Base-by-base conservation (phyloP, 2,888 invertebrate species). In the Venusia cambrica region DNA sequence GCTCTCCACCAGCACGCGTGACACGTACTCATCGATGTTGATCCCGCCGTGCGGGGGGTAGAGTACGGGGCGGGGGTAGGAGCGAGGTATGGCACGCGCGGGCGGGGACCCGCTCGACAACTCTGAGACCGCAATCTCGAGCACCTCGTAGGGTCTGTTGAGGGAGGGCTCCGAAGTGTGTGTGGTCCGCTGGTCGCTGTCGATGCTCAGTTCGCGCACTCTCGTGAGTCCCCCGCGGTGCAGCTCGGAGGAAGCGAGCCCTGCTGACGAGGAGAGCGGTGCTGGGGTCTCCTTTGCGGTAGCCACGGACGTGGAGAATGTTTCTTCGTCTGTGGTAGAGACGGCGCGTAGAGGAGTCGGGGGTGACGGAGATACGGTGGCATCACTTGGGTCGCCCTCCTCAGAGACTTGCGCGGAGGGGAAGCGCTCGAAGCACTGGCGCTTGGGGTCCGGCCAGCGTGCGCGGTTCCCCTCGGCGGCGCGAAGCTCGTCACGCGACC, bases 11-110 rank as follows among this genome's bases (percentile, higher is more conserved):
- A 89, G 58, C 50, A 89, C 80, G 49, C 80, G 80, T 1, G 88
- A 88, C 6, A 89, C 88, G 48, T 87, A 88, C 47, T 83, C 77
- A 53, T 89, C 88, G 9, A 88, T 72, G 48, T 85, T 74, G 56
- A 29, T 64, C 69, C 31, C 43, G 4, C 38, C 56, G 4, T 31
- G 37, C 21, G 47, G 18, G 25, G 2, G 32, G 8, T n/a, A n/a
- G n/a, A n/a, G n/a, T n/a, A n/a, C n/a, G n/a, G n/a, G 5, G 35
- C 8, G 17, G 3, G 17, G 7, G 4, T 2, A 4, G 14, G 2
- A 4, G 32, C 1, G 22, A 4, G 34, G 35, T 2, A 30, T 27
- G 10, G 40, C 50, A 14, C 39, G 38, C 38, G 12, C 27, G 4
- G 45, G 41, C 7, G 56, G 19, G 50, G 49, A 56, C 43, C 38